Evolutionary conservation across 1,140 invertebrate species (phyloP).

Genomic region (Phymorhynchus buccinoides): DNA sequence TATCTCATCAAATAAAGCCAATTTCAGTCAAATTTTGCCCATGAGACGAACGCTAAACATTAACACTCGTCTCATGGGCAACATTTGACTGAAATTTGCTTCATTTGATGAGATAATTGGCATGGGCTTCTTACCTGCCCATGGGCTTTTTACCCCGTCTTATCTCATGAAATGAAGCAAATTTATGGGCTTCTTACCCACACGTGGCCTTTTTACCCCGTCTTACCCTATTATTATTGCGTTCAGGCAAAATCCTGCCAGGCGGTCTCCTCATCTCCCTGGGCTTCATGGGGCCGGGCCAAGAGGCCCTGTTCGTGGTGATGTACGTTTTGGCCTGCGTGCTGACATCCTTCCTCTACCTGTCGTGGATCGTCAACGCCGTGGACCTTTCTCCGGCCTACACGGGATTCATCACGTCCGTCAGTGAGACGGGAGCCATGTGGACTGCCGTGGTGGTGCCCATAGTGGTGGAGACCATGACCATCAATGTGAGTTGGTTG

Average conservation of each 20-base stretch:
- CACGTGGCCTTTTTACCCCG: too few relatives aligned
- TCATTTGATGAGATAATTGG: too few relatives aligned
- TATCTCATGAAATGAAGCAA: too few relatives aligned
- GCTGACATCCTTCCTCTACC: constrained; percentile 30
- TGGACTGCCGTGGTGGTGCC: constrained; percentile 42
- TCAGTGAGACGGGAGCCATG: constrained; percentile 40
- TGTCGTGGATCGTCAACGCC: constrained; percentile 39
- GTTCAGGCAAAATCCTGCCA: constrained; percentile 44
- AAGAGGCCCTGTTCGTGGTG: constrained; percentile 16
- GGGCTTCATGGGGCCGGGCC: constrained; percentile 24
- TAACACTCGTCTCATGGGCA: too few relatives aligned
- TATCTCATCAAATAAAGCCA: too few relatives aligned
- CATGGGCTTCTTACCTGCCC: too few relatives aligned
- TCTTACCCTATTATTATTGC: neutral
- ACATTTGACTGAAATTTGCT: too few relatives aligned
- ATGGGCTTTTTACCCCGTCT: too few relatives aligned
- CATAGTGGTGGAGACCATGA: constrained; percentile 38
- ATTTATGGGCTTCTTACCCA: too few relatives aligned
- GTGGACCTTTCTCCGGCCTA: constrained; percentile 42
- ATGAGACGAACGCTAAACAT: too few relatives aligned
- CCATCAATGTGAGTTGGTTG: constrained; percentile 29
- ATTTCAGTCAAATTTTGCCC: too few relatives aligned
- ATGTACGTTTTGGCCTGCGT: constrained; percentile 33
- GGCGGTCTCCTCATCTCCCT: constrained; percentile 23
- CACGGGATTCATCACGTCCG: constrained; percentile 38